Evolutionary conservation across 2,113 vertebrate species (phyloP).

Genomic region (Pontoporia blainvillei): DNA sequence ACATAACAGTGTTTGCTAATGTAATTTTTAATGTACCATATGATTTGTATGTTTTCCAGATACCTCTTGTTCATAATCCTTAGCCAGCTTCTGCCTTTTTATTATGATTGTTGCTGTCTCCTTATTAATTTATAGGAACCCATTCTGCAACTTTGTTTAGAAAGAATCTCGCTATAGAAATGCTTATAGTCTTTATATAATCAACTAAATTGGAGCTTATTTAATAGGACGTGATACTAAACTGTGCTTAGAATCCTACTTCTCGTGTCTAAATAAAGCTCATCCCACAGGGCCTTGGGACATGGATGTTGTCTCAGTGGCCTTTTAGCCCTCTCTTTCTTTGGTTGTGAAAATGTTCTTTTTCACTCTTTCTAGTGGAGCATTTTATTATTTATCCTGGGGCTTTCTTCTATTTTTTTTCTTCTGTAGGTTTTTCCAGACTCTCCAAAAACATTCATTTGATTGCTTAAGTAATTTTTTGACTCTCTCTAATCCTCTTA

Average conservation of each 20-base stretch:
- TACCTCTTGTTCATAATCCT: not conserved
- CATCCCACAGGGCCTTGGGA: not conserved
- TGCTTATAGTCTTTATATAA: not conserved
- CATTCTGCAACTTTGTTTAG: not conserved
- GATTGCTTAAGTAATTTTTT: conserved; percentile 7
- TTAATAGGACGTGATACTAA: not conserved
- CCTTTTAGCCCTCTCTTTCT: not conserved
- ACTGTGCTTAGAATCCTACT: not conserved
- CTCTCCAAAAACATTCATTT: not conserved
- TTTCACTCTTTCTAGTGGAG: not conserved
- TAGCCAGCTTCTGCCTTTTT: not conserved
- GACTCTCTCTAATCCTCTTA: not conserved
- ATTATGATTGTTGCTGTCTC: not conserved
- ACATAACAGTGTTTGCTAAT: not conserved
- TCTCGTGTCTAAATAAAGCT: not conserved
- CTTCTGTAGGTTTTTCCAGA: not conserved
- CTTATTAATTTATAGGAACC: not conserved
- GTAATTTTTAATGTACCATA: not conserved
- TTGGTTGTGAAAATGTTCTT: not conserved
- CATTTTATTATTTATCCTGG: conserved; percentile 1
- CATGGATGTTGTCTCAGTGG: not conserved
- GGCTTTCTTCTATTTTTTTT: not conserved
- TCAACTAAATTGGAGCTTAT: not conserved
- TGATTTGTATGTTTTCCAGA: not conserved
- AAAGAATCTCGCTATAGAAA: not conserved